Conservation (phyloP, 1,140 invertebrate species). For the Nephila pilipes region DNA sequence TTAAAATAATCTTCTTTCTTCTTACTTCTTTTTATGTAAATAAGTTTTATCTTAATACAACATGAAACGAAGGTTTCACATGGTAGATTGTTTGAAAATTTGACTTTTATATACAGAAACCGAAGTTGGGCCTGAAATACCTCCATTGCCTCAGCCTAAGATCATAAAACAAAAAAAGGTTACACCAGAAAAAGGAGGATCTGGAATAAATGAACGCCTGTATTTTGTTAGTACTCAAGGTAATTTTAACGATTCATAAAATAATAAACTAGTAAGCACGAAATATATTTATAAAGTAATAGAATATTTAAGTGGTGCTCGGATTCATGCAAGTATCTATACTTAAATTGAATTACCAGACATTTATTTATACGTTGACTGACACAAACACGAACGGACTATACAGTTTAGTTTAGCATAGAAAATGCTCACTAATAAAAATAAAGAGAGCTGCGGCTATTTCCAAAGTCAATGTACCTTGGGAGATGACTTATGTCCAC, state of each 20-base stretch:
- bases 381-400: too few relatives aligned
- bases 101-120: not conserved
- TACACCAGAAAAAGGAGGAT: conserved; percentile 32
- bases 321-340: too few relatives aligned
- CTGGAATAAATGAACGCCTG: conserved; percentile 45
- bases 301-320: not conserved
- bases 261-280: too few relatives aligned
- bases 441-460: too few relatives aligned
- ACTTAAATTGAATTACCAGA: too few relatives aligned
- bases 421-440: too few relatives aligned
- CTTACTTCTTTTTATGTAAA: not conserved
- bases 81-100: not conserved
- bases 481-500: too few relatives aligned
- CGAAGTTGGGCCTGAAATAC: not conserved
- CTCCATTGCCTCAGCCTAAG: not conserved
- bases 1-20: not conserved
- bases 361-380: too few relatives aligned
- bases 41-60: too few relatives aligned
- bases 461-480: too few relatives aligned
- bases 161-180: not conserved
- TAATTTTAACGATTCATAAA: not conserved
- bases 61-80: too few relatives aligned
- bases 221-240: conserved; percentile 60
- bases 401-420: too few relatives aligned
- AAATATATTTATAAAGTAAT: not conserved